Conservation (phyloP, 2,113 vertebrate species). For the Cyphomyrus plagiostoma region DNA sequence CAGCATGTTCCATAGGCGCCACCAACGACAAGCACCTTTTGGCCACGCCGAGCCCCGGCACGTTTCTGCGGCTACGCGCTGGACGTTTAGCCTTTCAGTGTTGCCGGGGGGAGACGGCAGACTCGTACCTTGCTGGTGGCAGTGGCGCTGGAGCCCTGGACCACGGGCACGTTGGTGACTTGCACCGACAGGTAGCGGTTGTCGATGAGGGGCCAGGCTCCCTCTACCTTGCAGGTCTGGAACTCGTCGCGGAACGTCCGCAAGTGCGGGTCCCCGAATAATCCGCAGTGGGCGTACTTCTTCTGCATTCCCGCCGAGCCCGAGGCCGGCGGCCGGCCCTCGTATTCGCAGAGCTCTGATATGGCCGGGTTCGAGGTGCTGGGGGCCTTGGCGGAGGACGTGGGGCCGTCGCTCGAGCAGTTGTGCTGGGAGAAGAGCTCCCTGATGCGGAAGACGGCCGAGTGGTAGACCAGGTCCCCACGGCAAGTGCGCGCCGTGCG, state of each 20-base stretch:
- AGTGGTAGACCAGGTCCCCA: conserved; percentile 72
- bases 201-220: conserved; percentile 74
- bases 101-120: not conserved
- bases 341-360: conserved; percentile 62
- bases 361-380: conserved; percentile 51
- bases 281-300: conserved; percentile 72
- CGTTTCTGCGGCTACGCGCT: not conserved
- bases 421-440: conserved; percentile 72
- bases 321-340: conserved; percentile 46
- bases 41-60: not conserved
- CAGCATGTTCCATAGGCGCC: not conserved
- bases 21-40: not conserved
- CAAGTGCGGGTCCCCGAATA: conserved; percentile 74
- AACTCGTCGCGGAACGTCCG: conserved; percentile 74
- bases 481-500: conserved; percentile 65
- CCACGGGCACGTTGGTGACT: conserved; percentile 74
- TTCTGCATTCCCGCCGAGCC: conserved; percentile 47
- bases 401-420: conserved; percentile 72
- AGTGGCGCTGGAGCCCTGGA: conserved; percentile 68
- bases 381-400: conserved; percentile 55
- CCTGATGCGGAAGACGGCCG: conserved; percentile 67
- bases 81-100: not conserved
- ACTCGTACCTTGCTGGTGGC: conserved; percentile 70
- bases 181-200: conserved; percentile 72
- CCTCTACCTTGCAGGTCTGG: conserved; percentile 75